Evolutionary conservation across 2,113 vertebrate species (phyloP), one percentile per base, ranked within the genome.

Genomic region (Pontoporia blainvillei): DNA sequence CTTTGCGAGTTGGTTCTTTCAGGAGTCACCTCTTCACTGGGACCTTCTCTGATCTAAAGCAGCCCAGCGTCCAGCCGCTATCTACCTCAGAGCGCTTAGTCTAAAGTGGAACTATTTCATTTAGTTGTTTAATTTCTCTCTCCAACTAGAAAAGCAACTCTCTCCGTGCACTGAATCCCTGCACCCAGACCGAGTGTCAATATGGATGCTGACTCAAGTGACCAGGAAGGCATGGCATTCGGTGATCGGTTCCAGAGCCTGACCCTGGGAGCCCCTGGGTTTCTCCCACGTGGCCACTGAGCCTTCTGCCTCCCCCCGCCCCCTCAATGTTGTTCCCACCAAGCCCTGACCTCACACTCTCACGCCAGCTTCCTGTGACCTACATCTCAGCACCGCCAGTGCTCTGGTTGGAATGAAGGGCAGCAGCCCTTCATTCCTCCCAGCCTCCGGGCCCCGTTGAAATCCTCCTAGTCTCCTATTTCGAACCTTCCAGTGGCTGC

Each of bases 241-340:
- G 11, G 49, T 54, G 25, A n/a, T 61, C 69, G 49, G 9, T 54
- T 52, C 61, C 13, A 79, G 27, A 46, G 25, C 64, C 34, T 86
- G 31, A 25, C 7, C 31, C 5, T 0, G 6, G 15, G 13, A 6
- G 1, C 2, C 31, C 39, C 14, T 20, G 3, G 14, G 29, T 7
- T 41, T 31, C 46, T n/a, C 6, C 17, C 6, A 7, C 2, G 0
- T 36, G 41, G 64, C 6, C 41, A 5, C 15, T 21, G 29, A 34
- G 29, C 31, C 25, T 29, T 41, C 8, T 61, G n/a, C n/a, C n/a
- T n/a, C n/a, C n/a, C n/a, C n/a, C n/a, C n/a, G n/a, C n/a, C n/a
- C n/a, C n/a, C n/a, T n/a, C n/a, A n/a, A n/a, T n/a, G n/a, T n/a
- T n/a, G 46, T 34, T 0, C 73, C 5, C 7, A 0, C 9, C 8